phyloP scores from a whole-genome alignment of 37 sponge, comb jelly and placozoan genomes.

The Ianthella basta region DNA sequence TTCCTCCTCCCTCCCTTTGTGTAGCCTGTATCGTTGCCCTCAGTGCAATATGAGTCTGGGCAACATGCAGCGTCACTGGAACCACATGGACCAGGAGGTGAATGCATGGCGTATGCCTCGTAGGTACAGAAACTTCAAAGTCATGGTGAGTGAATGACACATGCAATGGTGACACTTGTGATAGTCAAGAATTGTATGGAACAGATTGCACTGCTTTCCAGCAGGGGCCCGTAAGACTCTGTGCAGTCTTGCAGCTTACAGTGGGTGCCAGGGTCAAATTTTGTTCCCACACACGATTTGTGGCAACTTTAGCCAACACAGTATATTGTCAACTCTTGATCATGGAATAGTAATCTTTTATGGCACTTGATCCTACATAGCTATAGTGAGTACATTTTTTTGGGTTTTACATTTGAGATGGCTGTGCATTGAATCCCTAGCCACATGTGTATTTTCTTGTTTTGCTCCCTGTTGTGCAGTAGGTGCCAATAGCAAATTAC shows the following conservation, averaged over 20 bases:
- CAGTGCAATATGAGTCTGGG: conserved; percentile 66
- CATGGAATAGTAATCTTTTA: too few relatives aligned
- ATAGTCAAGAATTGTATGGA: neutral
- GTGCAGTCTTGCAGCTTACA: neutral
- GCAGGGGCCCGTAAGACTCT: neutral
- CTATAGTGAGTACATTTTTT: too few relatives aligned
- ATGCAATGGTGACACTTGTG: neutral
- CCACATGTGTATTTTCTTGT: too few relatives aligned
- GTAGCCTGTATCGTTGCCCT: conserved; percentile 77
- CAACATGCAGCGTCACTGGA: conserved; percentile 65
- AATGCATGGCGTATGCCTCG: conserved; percentile 60
- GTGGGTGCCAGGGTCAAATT: neutral
- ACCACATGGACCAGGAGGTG: conserved; percentile 56
- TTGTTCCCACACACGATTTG: too few relatives aligned
- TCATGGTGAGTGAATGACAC: conserved; percentile 39
- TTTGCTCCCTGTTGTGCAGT: too few relatives aligned
- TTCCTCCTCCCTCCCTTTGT: neutral
- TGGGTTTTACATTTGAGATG: too few relatives aligned
- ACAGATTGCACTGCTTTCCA: neutral
- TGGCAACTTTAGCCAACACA: too few relatives aligned
- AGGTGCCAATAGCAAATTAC: too few relatives aligned
- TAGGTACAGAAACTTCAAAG: conserved; percentile 61
- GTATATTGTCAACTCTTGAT: too few relatives aligned
- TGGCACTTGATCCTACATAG: too few relatives aligned
- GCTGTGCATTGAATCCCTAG: too few relatives aligned